Evolutionary conservation across 2,797 vertebrate genomes (phyloP), one percentile per base, ranked within the genome.

Genomic region (Hippopotamyrus pictus): DNA sequence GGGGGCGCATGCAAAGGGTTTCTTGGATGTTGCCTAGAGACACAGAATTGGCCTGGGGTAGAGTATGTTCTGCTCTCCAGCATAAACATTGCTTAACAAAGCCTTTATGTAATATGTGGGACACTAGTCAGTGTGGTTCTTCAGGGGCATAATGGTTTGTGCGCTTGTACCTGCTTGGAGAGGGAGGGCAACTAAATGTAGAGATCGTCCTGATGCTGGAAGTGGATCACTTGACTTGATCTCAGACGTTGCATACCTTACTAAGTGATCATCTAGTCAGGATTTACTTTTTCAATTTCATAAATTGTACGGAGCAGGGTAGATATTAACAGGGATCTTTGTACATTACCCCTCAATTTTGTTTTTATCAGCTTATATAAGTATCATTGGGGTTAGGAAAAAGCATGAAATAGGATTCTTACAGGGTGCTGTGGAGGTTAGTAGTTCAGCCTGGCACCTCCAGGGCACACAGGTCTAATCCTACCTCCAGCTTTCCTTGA

Each of bases 71-170:
- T 8, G 5, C 7, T 25, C 46, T 29, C 83, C n/a, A 86, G 11
- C 46, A 9, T 44, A 53, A 86, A 86, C 83, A 86, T 86, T 29
- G 22, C 83, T 86, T 86, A 51, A 86, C 25, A 22, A 53, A 51
- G n/a, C 29, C 50, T 33, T 86, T 86, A 51, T 86, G 46, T 53
- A 86, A 86, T 86, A 25, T 86, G 83, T 53, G 83, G 83, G 83
- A 50, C 46, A 86, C 53, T 51, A 86, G 48, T 86, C 48, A 29
- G 46, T 53, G 11, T 5, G 12, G 46, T 50, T 85, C 22, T 50
- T 22, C 51, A n/a, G 14, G 37, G 37, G 73, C 37, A 44, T 79
- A 17, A 44, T 79, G 73, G 73, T 79, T 79, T 79, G 73, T 3
- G 46, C 5, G 48, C 25, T 86, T 53, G 14, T 53, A 86, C 22